Conservation (phyloP, 1,140 invertebrate species). For the Zophobas atratus region DNA sequence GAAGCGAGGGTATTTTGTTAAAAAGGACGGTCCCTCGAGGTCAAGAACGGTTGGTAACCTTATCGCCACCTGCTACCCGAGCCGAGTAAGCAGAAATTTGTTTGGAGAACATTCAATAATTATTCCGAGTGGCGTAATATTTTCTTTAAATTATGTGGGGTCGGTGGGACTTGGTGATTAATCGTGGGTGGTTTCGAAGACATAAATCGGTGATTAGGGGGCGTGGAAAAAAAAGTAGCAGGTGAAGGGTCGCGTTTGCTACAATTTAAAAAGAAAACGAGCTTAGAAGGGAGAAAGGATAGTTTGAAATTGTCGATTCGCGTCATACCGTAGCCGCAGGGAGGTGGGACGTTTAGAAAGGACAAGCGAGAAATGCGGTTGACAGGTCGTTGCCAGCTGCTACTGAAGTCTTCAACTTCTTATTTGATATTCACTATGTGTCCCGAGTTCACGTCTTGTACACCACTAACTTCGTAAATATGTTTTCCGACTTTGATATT, state of each 20-base stretch:
- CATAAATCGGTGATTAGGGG: conserved; percentile 34
- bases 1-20: neutral
- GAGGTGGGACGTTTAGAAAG: conserved; percentile 56
- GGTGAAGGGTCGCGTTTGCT: conserved; percentile 18
- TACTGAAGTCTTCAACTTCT: conserved; percentile 62
- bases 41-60: neutral
- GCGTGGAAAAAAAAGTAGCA: conserved; percentile 9
- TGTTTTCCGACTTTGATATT: conserved; percentile 58
- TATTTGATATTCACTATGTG: conserved; percentile 64
- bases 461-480: conserved; percentile 60
- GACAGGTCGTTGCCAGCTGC: conserved; percentile 62
- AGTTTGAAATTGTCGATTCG: conserved; percentile 61
- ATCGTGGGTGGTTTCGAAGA: neutral
- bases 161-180: neutral
- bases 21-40: conserved; percentile 19
- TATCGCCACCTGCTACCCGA: neutral
- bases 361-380: conserved; percentile 60
- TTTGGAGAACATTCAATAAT: conserved; percentile 5
- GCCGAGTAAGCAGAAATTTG: conserved; percentile 1
- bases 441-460: conserved; percentile 58
- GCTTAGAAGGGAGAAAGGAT: conserved; percentile 37
- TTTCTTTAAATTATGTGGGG: neutral
- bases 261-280: conserved; percentile 43
- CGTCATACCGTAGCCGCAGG: conserved; percentile 57
- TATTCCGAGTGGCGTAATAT: conserved; percentile 3